Evolutionary conservation across 2,113 vertebrate genomes (phyloP).

Genomic region (Sphyrna mokarran): DNA sequence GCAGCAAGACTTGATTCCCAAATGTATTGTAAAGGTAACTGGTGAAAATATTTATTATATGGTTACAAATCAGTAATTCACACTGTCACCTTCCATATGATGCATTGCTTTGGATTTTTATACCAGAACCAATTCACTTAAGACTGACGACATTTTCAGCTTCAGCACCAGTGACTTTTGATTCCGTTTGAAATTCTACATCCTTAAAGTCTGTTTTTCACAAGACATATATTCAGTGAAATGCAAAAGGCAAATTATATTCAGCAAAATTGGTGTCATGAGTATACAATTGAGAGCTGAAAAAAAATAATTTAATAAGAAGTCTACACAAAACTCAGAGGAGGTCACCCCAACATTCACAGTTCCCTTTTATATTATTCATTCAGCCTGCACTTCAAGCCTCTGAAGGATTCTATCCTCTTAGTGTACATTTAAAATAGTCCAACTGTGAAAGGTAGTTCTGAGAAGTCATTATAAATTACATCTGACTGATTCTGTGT

Average conservation of each 20-base stretch:
- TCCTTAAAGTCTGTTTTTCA: background rate
- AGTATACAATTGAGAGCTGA: background rate
- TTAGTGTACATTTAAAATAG: background rate
- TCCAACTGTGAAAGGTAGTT: slow-evolving; percentile 21
- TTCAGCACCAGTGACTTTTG: background rate
- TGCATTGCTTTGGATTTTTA: background rate
- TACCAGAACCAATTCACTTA: background rate
- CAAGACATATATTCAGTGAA: background rate
- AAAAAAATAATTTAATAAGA: background rate
- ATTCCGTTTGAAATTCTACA: background rate
- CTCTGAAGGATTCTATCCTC: background rate
- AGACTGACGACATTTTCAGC: background rate
- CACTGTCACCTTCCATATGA: background rate
- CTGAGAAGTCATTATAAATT: background rate
- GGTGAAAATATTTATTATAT: slow-evolving; percentile 9
- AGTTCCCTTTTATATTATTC: background rate
- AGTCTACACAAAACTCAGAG: background rate
- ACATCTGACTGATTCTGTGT: background rate
- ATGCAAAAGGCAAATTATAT: background rate
- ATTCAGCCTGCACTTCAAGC: background rate
- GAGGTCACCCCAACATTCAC: background rate
- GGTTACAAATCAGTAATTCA: background rate
- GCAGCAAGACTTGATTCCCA: background rate
- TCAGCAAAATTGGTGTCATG: background rate
- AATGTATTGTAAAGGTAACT: background rate